These are phyloP conservation scores for Sebastes trivittatus DNA, from an alignment of 2,797 vertebrate species.

Conservation along the genomic window DNA sequence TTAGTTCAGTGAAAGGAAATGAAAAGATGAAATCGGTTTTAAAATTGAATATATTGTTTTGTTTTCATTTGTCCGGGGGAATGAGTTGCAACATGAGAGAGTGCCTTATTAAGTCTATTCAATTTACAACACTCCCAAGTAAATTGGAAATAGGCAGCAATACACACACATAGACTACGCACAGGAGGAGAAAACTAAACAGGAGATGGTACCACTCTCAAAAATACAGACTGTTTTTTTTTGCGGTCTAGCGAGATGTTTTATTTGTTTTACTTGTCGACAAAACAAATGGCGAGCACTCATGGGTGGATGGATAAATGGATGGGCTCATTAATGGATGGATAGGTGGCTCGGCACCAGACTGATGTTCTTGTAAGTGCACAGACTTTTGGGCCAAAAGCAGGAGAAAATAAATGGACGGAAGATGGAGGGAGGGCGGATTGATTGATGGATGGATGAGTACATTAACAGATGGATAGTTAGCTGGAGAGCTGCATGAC, in stretches of 20 bases:
- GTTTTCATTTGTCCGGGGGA: slow-evolving; percentile 2
- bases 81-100: not conserved
- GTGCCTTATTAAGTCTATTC: not conserved
- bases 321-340: slow-evolving; percentile 48
- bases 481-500: slow-evolving; percentile 25
- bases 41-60: slow-evolving; percentile 32
- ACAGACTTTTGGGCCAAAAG: slow-evolving; percentile 44
- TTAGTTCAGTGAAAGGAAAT: slow-evolving; percentile 46
- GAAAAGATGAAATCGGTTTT: slow-evolving; percentile 56
- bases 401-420: slow-evolving; percentile 35
- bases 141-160: not conserved
- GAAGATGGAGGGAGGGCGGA: slow-evolving; percentile 18
- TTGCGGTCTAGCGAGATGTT: slow-evolving; percentile 7
- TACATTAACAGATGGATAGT: slow-evolving; percentile 60
- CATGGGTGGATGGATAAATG: slow-evolving; percentile 25
- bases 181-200: not conserved
- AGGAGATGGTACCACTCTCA: not conserved
- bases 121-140: not conserved
- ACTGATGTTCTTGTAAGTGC: slow-evolving; percentile 51
- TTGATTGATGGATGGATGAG: slow-evolving; percentile 49
- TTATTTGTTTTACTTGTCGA: slow-evolving; percentile 38
- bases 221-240: not conserved
- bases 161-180: not conserved
- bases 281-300: slow-evolving; percentile 37
- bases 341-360: slow-evolving; percentile 35